These are phyloP conservation scores for Laodelphax striatellus DNA, from an alignment of 1,140 invertebrate species.

Conservation along the genomic window DNA sequence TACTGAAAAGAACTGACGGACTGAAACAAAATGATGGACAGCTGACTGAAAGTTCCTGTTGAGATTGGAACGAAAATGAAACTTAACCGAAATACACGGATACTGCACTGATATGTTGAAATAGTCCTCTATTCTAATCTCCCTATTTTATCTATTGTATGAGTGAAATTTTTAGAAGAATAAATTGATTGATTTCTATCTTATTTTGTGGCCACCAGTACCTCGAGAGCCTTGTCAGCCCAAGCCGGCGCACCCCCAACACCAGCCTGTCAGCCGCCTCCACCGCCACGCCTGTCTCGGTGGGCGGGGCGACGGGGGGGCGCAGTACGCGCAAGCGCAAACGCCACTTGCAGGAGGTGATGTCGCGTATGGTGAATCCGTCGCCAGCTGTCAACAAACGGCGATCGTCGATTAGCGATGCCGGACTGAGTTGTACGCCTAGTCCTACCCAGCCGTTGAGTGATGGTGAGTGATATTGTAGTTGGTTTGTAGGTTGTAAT, in stretches of 20 bases:
- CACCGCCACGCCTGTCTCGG: conserved; percentile 13
- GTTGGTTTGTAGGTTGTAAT: too few species aligned
- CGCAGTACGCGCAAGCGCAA: conserved; percentile 51
- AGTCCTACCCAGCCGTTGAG: conserved; percentile 48
- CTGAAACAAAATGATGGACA: too few species aligned
- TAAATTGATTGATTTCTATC: too few species aligned
- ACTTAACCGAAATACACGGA: too few species aligned
- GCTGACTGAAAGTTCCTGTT: too few species aligned
- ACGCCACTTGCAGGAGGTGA: conserved; percentile 39
- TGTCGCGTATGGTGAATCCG: conserved; percentile 33
- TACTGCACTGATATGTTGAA: too few species aligned
- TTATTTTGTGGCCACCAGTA: conserved; percentile 13
- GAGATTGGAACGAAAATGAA: too few species aligned
- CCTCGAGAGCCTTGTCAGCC: conserved; percentile 36
- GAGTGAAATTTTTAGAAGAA: too few species aligned
- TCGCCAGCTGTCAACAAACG: conserved; percentile 44
- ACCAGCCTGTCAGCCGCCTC: conserved; percentile 5
- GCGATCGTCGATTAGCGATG: conserved; percentile 70
- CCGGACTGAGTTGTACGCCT: conserved; percentile 66
- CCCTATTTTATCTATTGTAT: too few species aligned
- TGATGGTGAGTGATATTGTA: background rate
- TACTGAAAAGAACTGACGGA: too few species aligned
- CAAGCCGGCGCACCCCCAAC: conserved; percentile 5
- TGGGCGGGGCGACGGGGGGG: conserved; percentile 6
- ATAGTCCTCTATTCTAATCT: too few species aligned